A percentile compares a stretch with the other conserved stretches of the same genome.
These are phyloP conservation scores for Dascillus cervinus DNA, from an alignment of 2,888 invertebrate species.

Conservation along the genomic window DNA sequence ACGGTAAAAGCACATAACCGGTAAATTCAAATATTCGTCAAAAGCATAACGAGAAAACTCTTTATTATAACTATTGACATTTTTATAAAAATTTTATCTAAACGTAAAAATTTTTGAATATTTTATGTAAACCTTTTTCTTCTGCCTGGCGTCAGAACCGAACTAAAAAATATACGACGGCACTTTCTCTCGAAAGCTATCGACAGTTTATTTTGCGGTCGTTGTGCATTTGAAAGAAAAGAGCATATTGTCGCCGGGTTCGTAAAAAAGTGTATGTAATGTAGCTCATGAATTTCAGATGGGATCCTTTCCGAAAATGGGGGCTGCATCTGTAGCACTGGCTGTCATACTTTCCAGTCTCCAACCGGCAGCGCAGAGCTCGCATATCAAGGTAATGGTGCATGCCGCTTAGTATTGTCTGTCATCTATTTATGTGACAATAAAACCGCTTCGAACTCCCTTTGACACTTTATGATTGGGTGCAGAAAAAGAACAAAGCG, in stretches of 20 bases:
- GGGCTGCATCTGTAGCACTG: constrained; percentile 5
- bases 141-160: no score
- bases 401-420: constrained; percentile 8
- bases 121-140: no score
- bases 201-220: no score
- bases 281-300: constrained; percentile 16
- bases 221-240: constrained; percentile 7
- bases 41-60: no score
- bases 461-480: constrained; percentile 3
- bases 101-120: no score
- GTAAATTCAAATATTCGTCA: no score
- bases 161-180: no score
- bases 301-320: constrained; percentile 10
- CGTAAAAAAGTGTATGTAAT: neutral
- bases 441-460: constrained; percentile 5
- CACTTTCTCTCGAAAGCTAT: no score
- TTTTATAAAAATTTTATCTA: no score
- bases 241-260: constrained; percentile 5
- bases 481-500: constrained; percentile 3
- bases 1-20: no score
- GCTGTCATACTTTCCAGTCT: constrained; percentile 8
- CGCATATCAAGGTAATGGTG: constrained; percentile 17
- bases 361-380: constrained; percentile 5
- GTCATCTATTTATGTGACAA: constrained; percentile 9
- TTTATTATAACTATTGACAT: no score